These are phyloP conservation scores for Trichosurus vulpecula DNA, from an alignment of 2,797 vertebrate genomes.

Conservation along the genomic window DNA sequence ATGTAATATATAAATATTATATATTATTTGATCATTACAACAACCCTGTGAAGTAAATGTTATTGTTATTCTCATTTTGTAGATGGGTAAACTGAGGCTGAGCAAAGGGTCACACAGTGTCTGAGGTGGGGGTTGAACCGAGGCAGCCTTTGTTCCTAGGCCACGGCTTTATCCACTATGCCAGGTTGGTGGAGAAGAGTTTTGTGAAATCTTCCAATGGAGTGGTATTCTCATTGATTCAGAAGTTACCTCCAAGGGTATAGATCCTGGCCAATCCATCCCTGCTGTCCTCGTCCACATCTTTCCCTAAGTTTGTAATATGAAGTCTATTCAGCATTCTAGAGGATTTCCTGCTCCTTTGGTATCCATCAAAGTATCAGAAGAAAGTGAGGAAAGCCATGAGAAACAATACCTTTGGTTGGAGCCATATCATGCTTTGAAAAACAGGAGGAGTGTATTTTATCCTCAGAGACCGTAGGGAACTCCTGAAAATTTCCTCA, in stretches of 20 bases:
- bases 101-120: neutral
- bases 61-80: neutral
- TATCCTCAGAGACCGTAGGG: neutral
- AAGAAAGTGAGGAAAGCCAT: neutral
- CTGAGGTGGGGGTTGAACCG: neutral
- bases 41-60: neutral
- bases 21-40: neutral
- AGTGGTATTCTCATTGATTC: neutral
- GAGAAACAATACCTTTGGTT: neutral
- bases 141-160: neutral
- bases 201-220: neutral
- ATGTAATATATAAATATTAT: too few relatives aligned
- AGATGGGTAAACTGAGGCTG: neutral
- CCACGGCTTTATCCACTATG: neutral
- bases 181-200: neutral
- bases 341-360: neutral
- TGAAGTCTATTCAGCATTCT: neutral
- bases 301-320: neutral
- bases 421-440: neutral
- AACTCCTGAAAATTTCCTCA: neutral
- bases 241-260: neutral
- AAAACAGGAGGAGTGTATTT: neutral
- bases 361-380: neutral
- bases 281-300: neutral
- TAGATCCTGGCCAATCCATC: neutral